Evolutionary conservation across 2,113 vertebrate species (phyloP).

Genomic region (Toxotes jaculatrix): DNA sequence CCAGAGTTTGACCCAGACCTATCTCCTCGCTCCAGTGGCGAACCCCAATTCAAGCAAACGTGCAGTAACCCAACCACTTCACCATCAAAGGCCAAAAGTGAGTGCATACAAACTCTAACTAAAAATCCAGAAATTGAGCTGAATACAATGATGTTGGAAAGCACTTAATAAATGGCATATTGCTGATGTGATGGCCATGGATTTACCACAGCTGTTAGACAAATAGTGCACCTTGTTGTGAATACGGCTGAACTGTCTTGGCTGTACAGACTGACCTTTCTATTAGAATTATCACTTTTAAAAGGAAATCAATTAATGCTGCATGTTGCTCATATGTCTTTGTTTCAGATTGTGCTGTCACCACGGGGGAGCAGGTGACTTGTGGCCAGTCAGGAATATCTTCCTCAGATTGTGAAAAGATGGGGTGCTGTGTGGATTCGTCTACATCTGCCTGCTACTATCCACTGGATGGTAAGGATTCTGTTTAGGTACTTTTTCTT

Average conservation of each 20-base stretch:
- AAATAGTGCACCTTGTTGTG: too few relatives aligned
- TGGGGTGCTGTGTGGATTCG: constrained; percentile 76
- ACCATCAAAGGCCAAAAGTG: constrained; percentile 20
- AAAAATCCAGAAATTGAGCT: too few relatives aligned
- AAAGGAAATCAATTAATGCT: not conserved
- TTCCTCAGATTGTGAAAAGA: constrained; percentile 37
- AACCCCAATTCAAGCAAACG: not conserved
- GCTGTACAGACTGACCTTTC: not conserved
- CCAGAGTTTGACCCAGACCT: not conserved
- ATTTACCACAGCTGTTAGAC: not conserved
- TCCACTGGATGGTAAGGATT: constrained; percentile 76
- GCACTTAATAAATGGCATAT: not conserved
- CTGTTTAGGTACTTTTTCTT: not conserved
- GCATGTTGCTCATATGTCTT: not conserved
- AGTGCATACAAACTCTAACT: not conserved
- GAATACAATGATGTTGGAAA: not conserved
- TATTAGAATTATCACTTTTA: not conserved
- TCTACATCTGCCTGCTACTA: constrained; percentile 70
- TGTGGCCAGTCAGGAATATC: constrained; percentile 54
- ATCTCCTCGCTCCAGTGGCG: not conserved
- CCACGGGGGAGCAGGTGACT: constrained; percentile 37
- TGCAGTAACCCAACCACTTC: not conserved
- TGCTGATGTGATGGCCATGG: not conserved
- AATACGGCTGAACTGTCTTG: not conserved
- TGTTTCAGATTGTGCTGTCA: constrained; percentile 72